Base-by-base conservation (phyloP, 2,797 vertebrate genomes). In the Pyrocephalus nanus region DNA sequence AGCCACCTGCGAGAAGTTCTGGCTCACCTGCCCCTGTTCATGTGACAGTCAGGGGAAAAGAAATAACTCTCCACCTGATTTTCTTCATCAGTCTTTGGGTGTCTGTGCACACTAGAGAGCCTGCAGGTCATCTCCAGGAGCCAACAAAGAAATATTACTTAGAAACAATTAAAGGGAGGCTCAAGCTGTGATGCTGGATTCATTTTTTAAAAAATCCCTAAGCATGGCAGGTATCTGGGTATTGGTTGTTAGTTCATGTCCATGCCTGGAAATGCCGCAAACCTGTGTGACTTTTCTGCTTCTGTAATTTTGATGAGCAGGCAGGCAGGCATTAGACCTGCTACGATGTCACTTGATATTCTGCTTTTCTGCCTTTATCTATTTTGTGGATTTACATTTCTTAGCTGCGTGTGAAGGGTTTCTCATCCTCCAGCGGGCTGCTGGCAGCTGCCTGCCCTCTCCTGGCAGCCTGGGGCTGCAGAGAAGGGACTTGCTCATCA, bases 361-460 rank as follows among this genome's bases (percentile, higher is more conserved):
- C 30, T 15, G 38, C 19, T 85, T 78, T 70, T 65, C 38, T 64
- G 45, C 25, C 54, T 66, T 78, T 54, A 21, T 34, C 81, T 65
- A 3, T 3, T 43, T n/a, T 20, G 76, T 36, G 34, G 15, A 27
- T 90, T 67, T 67, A 17, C 1, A 1, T 42, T 85, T 79, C 67
- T 34, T 26, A 18, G 34, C 32, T 10, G 11, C 0, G 3, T 26
- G n/a, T 12, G 70, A n/a, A 43, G 27, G 48, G 40, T 57, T 93
- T 74, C 50, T 58, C 57, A 3, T 76, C 70, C 54, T 43, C 27
- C 55, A 13, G 43, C 7, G 0, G 32, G 58, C 62, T 80, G 53
- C 77, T 50, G 85, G 81, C 76, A 66, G 47, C 79, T 84, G 92
- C 81, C 92, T 89, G 82, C 88, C 92, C 94, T 92, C 93, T 96